These are phyloP conservation scores for Drosophila novamexicana DNA, from an alignment of 1,140 invertebrate species.

Conservation along the genomic window DNA sequence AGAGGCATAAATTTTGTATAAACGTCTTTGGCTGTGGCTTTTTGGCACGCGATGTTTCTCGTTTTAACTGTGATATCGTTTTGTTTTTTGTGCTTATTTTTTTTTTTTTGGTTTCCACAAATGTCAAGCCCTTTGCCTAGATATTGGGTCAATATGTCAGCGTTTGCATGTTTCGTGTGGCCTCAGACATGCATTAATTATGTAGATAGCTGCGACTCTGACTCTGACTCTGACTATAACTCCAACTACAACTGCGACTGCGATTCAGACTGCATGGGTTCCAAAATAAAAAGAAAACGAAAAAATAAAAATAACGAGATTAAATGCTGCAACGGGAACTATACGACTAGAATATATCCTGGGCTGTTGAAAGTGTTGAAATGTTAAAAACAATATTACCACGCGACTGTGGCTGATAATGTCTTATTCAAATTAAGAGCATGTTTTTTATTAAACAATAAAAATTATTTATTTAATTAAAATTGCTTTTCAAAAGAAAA, in stretches of 20 bases:
- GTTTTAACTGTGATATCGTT: constrained; percentile 43
- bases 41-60: constrained; percentile 76
- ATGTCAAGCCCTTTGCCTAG: constrained; percentile 81
- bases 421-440: too few relatives aligned
- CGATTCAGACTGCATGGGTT: constrained; percentile 17
- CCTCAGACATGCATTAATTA: constrained; percentile 80
- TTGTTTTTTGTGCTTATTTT: constrained; percentile 24
- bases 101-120: constrained; percentile 61
- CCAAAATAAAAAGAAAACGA: constrained; percentile 39
- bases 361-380: neutral
- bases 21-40: constrained; percentile 67
- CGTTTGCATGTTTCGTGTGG: constrained; percentile 78
- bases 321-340: neutral
- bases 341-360: constrained; percentile 6
- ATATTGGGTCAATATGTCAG: constrained; percentile 82
- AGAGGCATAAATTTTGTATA: constrained; percentile 76
- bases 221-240: constrained; percentile 25
- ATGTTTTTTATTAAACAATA: too few relatives aligned
- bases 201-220: constrained; percentile 64
- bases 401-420: too few relatives aligned
- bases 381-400: neutral
- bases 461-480: neutral
- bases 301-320: constrained; percentile 17
- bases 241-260: constrained; percentile 32
- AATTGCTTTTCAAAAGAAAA: neutral